A percentile compares a stretch with the other conserved stretches of the same genome.
Conservation (phyloP, 2,113 vertebrate genomes). For the Shinisaurus crocodilurus region DNA sequence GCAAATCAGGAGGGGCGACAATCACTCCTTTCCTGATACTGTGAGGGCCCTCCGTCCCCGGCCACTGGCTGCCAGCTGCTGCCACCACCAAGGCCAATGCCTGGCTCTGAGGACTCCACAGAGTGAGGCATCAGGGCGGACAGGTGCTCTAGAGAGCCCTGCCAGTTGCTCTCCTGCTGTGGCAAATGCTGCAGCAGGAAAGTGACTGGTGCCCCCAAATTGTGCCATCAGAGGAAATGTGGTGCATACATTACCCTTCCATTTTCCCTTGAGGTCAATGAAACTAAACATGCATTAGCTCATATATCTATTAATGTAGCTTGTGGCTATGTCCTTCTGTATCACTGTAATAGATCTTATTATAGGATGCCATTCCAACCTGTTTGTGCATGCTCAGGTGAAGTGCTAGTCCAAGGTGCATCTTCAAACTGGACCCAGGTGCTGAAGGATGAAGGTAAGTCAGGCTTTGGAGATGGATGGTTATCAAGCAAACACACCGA, state of each 20-base stretch:
- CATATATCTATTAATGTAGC: neutral
- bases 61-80: no score
- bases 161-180: no score
- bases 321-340: neutral
- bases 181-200: no score
- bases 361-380: constrained; percentile 54
- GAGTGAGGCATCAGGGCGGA: no score
- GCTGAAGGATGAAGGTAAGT: constrained; percentile 63
- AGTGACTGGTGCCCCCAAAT: no score
- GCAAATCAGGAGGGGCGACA: no score
- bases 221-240: no score
- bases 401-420: constrained; percentile 59
- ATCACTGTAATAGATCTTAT: constrained; percentile 3
- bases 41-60: no score
- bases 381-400: constrained; percentile 55
- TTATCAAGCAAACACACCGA: constrained; percentile 48
- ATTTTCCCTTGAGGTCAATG: neutral
- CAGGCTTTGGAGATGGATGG: constrained; percentile 46
- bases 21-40: no score
- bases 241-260: neutral
- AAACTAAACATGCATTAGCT: neutral
- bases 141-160: no score
- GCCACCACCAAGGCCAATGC: no score
- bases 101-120: no score
- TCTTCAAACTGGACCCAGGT: constrained; percentile 84